A percentile compares a stretch with the other conserved stretches of the same genome.
Conservation (phyloP, 2,888 invertebrate species). For the Acleris sparsana region DNA sequence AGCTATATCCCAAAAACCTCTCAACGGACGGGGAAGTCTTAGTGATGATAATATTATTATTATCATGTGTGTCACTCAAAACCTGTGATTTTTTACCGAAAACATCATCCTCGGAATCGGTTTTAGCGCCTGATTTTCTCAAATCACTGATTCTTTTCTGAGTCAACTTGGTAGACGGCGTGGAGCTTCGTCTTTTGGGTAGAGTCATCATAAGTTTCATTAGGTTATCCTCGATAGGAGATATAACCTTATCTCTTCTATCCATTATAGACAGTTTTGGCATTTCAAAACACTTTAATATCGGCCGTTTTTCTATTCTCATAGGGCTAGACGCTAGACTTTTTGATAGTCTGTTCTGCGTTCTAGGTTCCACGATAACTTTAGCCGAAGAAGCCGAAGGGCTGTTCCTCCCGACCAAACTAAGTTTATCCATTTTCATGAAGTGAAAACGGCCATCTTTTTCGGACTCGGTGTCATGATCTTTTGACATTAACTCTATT, state of each 20-base stretch:
- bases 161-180: conserved; percentile 53
- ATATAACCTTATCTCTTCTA: conserved; percentile 41
- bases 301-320: conserved; percentile 54
- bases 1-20: conserved; percentile 58
- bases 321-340: conserved; percentile 64
- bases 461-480: conserved; percentile 54
- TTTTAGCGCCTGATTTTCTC: conserved; percentile 61
- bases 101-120: conserved; percentile 68
- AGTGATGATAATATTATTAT: conserved; percentile 67
- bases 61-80: conserved; percentile 64
- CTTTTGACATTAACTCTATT: conserved; percentile 54
- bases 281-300: conserved; percentile 62
- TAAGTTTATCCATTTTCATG: conserved; percentile 47
- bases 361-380: conserved; percentile 37
- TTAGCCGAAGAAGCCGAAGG: conserved; percentile 51
- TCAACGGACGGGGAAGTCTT: conserved; percentile 76
- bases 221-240: conserved; percentile 59
- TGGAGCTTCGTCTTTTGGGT: conserved; percentile 67
- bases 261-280: conserved; percentile 51
- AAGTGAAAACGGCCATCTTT: conserved; percentile 57
- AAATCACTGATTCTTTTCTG: conserved; percentile 58
- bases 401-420: conserved; percentile 45
- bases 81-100: conserved; percentile 49
- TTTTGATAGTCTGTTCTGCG: conserved; percentile 47
- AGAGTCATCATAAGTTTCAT: conserved; percentile 55